Conservation (phyloP, 2,113 vertebrate genomes). For the Gopherus flavomarginatus region DNA sequence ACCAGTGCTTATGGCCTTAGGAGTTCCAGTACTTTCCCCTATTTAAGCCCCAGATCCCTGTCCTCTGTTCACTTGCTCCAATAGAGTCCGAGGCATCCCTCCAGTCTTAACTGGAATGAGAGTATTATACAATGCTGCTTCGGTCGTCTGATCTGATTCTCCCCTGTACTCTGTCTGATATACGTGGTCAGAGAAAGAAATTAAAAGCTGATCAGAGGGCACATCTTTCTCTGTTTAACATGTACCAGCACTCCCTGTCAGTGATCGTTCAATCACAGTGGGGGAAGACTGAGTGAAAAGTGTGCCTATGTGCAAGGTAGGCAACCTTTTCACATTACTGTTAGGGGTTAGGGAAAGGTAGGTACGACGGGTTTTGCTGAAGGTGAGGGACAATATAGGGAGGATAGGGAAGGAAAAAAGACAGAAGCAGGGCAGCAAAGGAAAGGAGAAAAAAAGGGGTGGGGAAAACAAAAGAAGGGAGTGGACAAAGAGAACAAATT, state of each 20-base stretch:
- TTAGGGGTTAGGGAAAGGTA: not conserved
- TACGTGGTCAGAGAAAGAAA: not conserved
- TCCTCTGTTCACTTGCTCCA: not conserved
- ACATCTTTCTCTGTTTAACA: not conserved
- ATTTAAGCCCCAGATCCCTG: not conserved
- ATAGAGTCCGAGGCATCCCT: not conserved
- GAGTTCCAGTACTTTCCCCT: not conserved
- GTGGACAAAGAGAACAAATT: not conserved
- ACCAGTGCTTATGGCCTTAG: rapidly evolving
- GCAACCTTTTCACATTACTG: not conserved
- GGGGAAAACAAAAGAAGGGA: not conserved
- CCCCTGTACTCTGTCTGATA: not conserved
- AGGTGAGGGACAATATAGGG: not conserved
- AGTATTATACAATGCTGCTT: not conserved
- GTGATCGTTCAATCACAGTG: not conserved
- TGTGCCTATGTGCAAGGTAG: not conserved
- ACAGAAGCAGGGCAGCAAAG: not conserved
- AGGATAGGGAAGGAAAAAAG: not conserved
- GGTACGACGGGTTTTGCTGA: not conserved
- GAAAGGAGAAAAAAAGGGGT: rapidly evolving
- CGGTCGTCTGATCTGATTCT: not conserved
- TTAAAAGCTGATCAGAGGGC: not conserved
- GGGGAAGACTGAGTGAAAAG: not conserved
- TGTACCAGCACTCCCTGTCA: not conserved
- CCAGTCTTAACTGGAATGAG: not conserved